Evolutionary conservation across 2,797 vertebrate genomes (phyloP), one percentile per base, ranked within the genome.

Genomic region (Lagodon rhomboides): DNA sequence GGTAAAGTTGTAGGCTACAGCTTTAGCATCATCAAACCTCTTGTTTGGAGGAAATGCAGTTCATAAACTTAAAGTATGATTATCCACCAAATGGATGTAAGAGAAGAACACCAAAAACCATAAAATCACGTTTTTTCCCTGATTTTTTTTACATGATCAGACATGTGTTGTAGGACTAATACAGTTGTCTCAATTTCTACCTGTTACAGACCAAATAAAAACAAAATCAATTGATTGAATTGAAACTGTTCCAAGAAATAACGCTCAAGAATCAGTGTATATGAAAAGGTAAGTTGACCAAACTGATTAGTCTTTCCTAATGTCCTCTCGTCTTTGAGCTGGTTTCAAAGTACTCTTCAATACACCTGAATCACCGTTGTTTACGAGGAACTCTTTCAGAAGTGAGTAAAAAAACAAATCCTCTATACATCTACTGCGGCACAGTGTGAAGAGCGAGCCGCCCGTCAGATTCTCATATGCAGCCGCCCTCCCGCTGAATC

Each of bases 401-500:
- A 58, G n/a, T 68, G 20, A 5, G 22, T 12, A 63, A 64, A 12
- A 61, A 22, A 50, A 22, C 20, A 12, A 73, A 68, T 58, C 62
- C 27, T 70, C 34, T 67, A 30, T 34, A 65, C 23, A 60, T 38
- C 44, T 51, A 17, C 54, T 23, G 34, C 5, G 1, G 38, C 30
- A 10, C 41, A 47, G 44, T 43, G 50, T 75, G 61, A 22, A 67
- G 67, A 69, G 13, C 58, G 20, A 54, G 18, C 1, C 0, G 12
- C 49, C 23, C 58, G 46, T 79, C 63, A 71, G 11, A 69, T 47
- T 44, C 63, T 22, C 34, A 5, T 41, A 64, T 25, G 47, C 38
- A 11, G 68, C 50, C 27, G 38, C 54, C 54, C 53, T 62, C 38
- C 20, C 53, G 6, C 53, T 41, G 53, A 75, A 47, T 85, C 70